phyloP scores from a whole-genome alignment of 2,888 invertebrate species.

The Dicranocentrus wangi region DNA sequence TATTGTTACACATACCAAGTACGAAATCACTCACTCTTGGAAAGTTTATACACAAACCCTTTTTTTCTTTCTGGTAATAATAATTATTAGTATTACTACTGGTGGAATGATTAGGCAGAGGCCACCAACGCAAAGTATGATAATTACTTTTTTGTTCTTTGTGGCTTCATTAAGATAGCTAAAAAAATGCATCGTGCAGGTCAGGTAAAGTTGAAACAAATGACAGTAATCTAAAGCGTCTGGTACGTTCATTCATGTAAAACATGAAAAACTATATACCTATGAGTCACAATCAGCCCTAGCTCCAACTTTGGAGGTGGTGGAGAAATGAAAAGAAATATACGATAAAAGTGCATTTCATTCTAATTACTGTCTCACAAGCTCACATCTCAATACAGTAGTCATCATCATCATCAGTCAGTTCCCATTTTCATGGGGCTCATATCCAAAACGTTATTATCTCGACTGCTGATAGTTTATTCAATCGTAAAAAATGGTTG shows the following conservation, averaged over 20 bases:
- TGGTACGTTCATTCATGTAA: background rate
- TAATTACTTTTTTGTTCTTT: conserved; percentile 47
- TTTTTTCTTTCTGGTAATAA: conserved; percentile 3
- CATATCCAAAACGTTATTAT: background rate
- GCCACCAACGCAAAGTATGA: conserved; percentile 44
- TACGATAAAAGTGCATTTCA: too few relatives aligned
- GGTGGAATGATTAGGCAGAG: conserved; percentile 5
- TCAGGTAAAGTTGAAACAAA: conserved; percentile 12
- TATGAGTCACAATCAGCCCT: conserved; percentile 7
- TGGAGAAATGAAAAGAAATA: conserved; percentile 19
- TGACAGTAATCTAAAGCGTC: conserved; percentile 4
- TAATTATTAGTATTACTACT: conserved; percentile 20
- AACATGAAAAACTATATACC: conserved; percentile 7
- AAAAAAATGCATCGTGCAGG: conserved; percentile 29
- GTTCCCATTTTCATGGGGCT: conserved; percentile 7
- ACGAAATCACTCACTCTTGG: too few relatives aligned
- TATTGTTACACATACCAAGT: too few relatives aligned
- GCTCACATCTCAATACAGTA: conserved; percentile 35
- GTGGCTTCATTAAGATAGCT: conserved; percentile 45
- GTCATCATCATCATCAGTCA: conserved; percentile 21
- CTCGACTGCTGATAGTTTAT: too few relatives aligned
- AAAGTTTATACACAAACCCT: too few relatives aligned
- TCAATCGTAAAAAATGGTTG: background rate
- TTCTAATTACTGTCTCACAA: conserved; percentile 32
- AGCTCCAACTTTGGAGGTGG: conserved; percentile 44